These are phyloP conservation scores for Isurus oxyrinchus DNA, from an alignment of 2,113 vertebrate genomes.

Conservation along the genomic window DNA sequence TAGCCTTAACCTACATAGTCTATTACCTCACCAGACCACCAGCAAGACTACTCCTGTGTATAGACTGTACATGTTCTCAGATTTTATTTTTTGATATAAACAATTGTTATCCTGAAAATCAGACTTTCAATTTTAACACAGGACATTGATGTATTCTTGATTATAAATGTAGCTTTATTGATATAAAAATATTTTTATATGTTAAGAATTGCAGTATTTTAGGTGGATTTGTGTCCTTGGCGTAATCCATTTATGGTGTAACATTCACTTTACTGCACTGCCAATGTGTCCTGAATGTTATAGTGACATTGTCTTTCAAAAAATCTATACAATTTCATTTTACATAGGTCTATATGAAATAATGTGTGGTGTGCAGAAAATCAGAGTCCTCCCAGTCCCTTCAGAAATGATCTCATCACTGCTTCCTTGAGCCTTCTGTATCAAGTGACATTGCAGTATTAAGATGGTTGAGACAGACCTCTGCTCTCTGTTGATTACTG, in stretches of 20 bases:
- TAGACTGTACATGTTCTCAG: background rate
- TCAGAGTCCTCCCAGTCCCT: background rate
- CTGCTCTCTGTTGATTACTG: background rate
- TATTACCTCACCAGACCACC: background rate
- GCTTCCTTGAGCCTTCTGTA: background rate
- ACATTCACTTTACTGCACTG: background rate
- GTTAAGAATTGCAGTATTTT: constrained; percentile 11
- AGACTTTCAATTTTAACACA: background rate
- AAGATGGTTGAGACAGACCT: too few species aligned
- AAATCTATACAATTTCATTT: too few species aligned
- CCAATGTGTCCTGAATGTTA: background rate
- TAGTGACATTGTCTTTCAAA: background rate
- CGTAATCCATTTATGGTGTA: background rate
- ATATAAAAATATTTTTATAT: background rate
- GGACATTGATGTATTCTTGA: background rate
- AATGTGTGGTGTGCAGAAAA: background rate
- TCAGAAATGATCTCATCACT: background rate
- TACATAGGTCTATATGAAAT: background rate
- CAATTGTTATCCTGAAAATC: background rate
- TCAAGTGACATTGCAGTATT: background rate
- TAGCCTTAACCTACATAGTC: background rate
- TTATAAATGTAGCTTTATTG: constrained; percentile 2
- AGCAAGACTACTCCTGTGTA: background rate
- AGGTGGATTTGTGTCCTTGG: background rate
- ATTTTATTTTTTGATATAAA: background rate